Evolutionary conservation across 2,888 invertebrate species (phyloP).

Genomic region (Agriotes lineatus): DNA sequence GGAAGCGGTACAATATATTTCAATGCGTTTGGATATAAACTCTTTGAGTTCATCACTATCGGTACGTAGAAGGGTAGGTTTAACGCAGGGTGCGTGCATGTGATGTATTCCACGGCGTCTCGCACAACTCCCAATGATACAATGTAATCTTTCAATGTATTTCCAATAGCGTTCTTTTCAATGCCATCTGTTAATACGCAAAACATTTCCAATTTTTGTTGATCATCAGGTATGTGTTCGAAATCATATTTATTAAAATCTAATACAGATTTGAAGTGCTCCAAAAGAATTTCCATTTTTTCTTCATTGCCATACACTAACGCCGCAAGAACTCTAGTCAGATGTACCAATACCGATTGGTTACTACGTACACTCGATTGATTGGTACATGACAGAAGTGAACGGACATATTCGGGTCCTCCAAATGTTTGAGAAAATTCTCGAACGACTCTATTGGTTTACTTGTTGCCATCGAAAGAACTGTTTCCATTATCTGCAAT

Average conservation of each 20-base stretch:
- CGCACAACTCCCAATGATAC: constrained; percentile 85
- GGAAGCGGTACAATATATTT: constrained; percentile 93
- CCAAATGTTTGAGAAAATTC: constrained; percentile 90
- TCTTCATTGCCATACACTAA: constrained; percentile 93
- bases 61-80: constrained; percentile 87
- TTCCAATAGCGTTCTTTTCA: constrained; percentile 92
- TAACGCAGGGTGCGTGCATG: constrained; percentile 91
- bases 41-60: constrained; percentile 97
- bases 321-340: constrained; percentile 93
- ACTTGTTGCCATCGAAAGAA: constrained; percentile 91
- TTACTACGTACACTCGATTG: constrained; percentile 81
- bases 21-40: constrained; percentile 93
- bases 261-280: constrained; percentile 87
- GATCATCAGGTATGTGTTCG: constrained; percentile 85
- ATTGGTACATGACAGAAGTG: constrained; percentile 84
- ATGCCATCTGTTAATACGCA: constrained; percentile 93
- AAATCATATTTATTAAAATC: constrained; percentile 88
- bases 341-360: constrained; percentile 81
- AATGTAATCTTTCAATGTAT: constrained; percentile 92
- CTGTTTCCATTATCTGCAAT: constrained; percentile 90
- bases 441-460: constrained; percentile 86
- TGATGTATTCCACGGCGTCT: constrained; percentile 85
- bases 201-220: constrained; percentile 90
- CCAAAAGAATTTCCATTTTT: constrained; percentile 93
- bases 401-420: constrained; percentile 89